Conservation (phyloP, 2,113 vertebrate species). For the Dolichotis patagonum region DNA sequence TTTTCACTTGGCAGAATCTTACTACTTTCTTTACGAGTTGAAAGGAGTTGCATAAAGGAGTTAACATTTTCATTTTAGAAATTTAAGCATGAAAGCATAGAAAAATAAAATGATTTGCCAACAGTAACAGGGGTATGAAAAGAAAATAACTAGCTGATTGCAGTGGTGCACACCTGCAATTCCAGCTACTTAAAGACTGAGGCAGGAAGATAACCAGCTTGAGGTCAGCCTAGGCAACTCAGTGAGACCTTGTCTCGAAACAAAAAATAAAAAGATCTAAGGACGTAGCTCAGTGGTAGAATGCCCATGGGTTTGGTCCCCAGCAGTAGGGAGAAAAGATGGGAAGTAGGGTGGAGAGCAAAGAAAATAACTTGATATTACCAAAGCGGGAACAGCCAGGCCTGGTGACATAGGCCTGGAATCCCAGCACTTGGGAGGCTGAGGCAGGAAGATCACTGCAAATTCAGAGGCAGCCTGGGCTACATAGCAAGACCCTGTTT, state of each 20-base stretch:
- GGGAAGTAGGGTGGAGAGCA: neutral
- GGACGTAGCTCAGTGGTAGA: neutral
- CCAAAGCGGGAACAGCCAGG: neutral
- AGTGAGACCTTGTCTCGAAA: neutral
- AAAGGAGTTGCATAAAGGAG: neutral
- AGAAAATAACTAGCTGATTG: neutral
- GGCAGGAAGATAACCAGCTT: neutral
- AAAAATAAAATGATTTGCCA: constrained; percentile 7
- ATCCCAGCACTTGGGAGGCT: neutral
- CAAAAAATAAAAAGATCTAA: neutral
- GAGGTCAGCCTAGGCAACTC: neutral
- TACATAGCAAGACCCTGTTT: neutral
- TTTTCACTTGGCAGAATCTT: constrained; percentile 38
- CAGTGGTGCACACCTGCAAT: neutral
- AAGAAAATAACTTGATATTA: neutral
- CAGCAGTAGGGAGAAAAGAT: neutral
- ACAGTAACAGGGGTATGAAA: neutral
- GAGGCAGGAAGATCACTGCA: neutral
- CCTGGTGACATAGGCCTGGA: neutral
- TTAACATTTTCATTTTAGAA: constrained; percentile 26
- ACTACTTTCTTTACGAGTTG: constrained; percentile 36
- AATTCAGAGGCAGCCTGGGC: neutral
- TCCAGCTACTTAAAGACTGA: neutral
- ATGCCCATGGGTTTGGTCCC: neutral
- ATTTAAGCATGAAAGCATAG: neutral